Evolutionary conservation across 2,888 invertebrate genomes (phyloP), one percentile per base, ranked within the genome.

Genomic region (Drepana falcataria): DNA sequence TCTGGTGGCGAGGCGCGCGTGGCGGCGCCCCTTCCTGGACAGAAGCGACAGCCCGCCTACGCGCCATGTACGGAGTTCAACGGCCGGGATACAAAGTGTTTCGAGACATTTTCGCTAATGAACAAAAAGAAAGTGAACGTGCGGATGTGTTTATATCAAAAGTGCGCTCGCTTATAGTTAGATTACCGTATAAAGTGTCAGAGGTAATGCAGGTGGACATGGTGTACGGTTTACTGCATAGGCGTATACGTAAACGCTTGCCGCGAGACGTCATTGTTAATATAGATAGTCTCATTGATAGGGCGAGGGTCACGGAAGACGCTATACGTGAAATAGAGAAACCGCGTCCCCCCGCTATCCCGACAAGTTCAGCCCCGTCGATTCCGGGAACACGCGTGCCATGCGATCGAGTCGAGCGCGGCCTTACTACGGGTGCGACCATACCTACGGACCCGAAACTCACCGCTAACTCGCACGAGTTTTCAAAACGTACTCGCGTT

Each of bases 1-100:
- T 63, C 2, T 67, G 64, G 63, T 64, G 56, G 55, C 58, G 54
- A 7, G 64, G 66, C 2, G 53, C 60, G 0, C 51, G 51, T 2
- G 3, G 33, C 2, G 48, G 9, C 0, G 44, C 58, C 3, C 7
- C 56, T 2, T 40, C 55, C 9, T 60, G 60, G 56, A 1, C 48
- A n/a, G 53, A 53, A 2, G 59, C 59, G 2, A 2, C 59, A 3
- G 6, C 9, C 7, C 41, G 53, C 0, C 55, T 63, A 1, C 57
- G 62, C 2, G 47, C 47, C 0, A 59, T 55, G 54, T 63, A 56
- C 49, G 64, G 60, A 2, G 51, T 51, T 0, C 55, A 49, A 9
- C 47, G 47, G 2, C 57, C 55, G 0, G 9, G 55, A 21, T 37
- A 56, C 35, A 56, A 57, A 35, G 44, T 57, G 2, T 51, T 54